Conservation (phyloP, 1,140 invertebrate genomes). For the Apis florea region DNA sequence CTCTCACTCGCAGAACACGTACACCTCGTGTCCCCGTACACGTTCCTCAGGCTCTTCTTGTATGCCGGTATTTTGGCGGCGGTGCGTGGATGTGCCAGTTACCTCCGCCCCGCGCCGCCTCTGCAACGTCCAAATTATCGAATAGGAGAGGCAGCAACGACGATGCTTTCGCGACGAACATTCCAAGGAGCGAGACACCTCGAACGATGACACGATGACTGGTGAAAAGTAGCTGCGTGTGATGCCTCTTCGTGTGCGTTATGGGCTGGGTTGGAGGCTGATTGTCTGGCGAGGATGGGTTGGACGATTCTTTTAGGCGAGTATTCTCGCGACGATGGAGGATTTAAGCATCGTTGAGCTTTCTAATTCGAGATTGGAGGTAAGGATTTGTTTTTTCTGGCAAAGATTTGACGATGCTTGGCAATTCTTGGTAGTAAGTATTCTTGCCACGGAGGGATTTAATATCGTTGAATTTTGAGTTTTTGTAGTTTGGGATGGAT, state of each 20-base stretch:
- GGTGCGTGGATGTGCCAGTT: conserved; percentile 50
- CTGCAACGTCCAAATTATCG: conserved; percentile 41
- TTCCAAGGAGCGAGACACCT: conserved; percentile 6
- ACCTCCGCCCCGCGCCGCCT: conserved; percentile 47
- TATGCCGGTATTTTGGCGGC: conserved; percentile 53
- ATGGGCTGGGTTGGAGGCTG: not conserved
- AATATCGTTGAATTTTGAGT: too few species aligned
- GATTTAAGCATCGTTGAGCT: too few species aligned
- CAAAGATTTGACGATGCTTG: too few species aligned
- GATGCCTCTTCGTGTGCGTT: not conserved
- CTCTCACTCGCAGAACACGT: conserved; percentile 71
- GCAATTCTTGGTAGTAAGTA: too few species aligned
- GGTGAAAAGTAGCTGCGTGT: conserved; percentile 13
- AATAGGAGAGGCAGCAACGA: conserved; percentile 3
- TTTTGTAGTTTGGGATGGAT: too few species aligned
- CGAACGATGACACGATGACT: not conserved
- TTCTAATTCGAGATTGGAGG: too few species aligned
- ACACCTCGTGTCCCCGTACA: conserved; percentile 71
- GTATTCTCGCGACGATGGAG: too few species aligned
- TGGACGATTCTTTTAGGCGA: not conserved
- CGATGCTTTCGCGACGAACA: conserved; percentile 34
- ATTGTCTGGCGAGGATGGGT: too few species aligned
- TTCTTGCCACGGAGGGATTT: too few species aligned
- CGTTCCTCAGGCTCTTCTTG: conserved; percentile 57
- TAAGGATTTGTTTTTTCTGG: too few species aligned